These are phyloP conservation scores for Syndactyla subalaris DNA, from an alignment of 2,797 vertebrate genomes.

Conservation along the genomic window DNA sequence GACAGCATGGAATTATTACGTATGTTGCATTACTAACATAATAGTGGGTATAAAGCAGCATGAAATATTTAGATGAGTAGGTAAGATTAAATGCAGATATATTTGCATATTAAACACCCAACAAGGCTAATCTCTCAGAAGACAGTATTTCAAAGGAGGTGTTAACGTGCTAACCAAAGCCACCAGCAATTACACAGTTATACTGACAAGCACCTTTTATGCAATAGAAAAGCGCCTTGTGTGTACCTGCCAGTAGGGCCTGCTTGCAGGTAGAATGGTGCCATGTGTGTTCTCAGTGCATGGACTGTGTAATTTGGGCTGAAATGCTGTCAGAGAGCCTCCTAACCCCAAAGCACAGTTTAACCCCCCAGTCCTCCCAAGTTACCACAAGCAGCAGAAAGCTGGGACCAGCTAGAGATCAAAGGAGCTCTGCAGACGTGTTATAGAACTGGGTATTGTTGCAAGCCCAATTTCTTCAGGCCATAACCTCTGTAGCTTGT, in stretches of 20 bases:
- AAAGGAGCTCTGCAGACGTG: not conserved
- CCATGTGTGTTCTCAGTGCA: not conserved
- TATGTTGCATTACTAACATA: not conserved
- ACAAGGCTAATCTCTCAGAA: not conserved
- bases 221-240: not conserved
- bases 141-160: not conserved
- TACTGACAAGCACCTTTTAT: not conserved
- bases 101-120: not conserved
- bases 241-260: not conserved
- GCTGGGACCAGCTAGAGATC: not conserved
- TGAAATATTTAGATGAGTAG: not conserved
- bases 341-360: not conserved
- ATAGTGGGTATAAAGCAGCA: not conserved
- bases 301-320: not conserved
- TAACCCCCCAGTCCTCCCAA: not conserved
- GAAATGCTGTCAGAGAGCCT: not conserved
- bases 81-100: not conserved
- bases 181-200: not conserved
- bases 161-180: not conserved
- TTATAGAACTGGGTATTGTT: not conserved
- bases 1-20: not conserved
- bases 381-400: not conserved
- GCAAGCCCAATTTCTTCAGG: slow-evolving; percentile 4
- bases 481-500: not conserved
- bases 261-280: not conserved